Evolutionary conservation across 2,113 vertebrate genomes (phyloP).

Genomic region (Isurus oxyrinchus): DNA sequence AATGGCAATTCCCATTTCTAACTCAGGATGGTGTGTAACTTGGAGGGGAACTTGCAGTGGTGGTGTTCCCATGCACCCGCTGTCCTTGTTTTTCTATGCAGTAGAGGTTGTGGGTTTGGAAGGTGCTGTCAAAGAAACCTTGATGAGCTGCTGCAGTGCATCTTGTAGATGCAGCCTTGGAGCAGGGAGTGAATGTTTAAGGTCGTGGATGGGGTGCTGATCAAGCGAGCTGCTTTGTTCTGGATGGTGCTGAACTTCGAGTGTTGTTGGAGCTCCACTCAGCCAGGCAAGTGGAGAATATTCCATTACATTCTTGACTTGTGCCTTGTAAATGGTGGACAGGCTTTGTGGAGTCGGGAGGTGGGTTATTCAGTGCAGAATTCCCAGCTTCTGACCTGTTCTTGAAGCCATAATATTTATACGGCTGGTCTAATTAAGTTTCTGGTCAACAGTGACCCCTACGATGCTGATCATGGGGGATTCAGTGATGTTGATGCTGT

Average conservation of each 20-base stretch:
- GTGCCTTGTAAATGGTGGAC: not conserved
- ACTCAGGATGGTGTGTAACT: too few species aligned
- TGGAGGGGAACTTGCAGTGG: too few species aligned
- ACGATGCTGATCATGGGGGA: not conserved
- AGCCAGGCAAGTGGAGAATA: not conserved
- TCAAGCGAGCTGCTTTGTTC: too few species aligned
- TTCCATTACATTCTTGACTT: not conserved
- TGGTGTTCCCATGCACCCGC: too few species aligned
- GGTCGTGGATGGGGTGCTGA: too few species aligned
- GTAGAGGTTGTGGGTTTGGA: too few species aligned
- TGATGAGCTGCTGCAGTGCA: too few species aligned
- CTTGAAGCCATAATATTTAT: not conserved
- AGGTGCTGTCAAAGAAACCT: too few species aligned
- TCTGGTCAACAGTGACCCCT: not conserved
- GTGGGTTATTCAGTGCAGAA: not conserved
- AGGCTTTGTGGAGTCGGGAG: not conserved
- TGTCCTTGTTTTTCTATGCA: too few species aligned
- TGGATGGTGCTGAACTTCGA: not conserved
- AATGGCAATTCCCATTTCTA: too few species aligned
- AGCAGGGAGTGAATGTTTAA: too few species aligned
- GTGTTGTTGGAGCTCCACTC: not conserved
- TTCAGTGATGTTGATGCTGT: not conserved
- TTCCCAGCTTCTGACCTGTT: not conserved
- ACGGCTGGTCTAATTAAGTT: not conserved
- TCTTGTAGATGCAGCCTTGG: too few species aligned